phyloP scores from a whole-genome alignment of 2,797 vertebrate genomes.

The Pempheris klunzingeri region DNA sequence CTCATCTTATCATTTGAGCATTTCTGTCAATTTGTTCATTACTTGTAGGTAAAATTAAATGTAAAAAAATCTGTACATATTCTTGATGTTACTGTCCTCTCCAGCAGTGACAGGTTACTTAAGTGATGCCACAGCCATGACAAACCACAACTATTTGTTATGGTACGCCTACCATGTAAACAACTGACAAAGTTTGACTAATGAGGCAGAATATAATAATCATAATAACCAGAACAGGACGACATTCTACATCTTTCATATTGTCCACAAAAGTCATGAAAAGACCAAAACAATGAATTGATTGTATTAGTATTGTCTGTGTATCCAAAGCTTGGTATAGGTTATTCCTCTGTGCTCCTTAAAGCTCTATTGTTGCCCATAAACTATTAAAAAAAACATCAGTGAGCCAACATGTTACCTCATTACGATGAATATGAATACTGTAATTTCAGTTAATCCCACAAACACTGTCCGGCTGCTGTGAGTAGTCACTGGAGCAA shows the following conservation, averaged over 20 bases:
- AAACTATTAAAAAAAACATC: not conserved
- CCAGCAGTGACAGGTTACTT: no score
- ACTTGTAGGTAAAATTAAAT: slow-evolving; percentile 9
- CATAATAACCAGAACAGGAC: no score
- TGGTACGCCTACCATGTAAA: not conserved
- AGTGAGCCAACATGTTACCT: not conserved
- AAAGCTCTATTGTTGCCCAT: not conserved
- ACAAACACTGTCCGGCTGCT: not conserved
- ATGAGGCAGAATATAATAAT: no score
- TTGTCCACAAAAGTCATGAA: no score
- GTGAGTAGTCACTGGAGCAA: not conserved
- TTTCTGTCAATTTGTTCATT: not conserved
- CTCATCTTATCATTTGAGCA: not conserved
- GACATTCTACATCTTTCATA: no score
- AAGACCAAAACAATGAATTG: no score
- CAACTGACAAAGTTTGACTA: not conserved
- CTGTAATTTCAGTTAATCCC: not conserved
- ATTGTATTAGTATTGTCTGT: not conserved
- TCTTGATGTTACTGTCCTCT: not conserved
- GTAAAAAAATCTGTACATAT: not conserved
- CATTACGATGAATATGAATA: not conserved
- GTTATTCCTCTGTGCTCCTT: not conserved
- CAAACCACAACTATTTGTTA: not conserved
- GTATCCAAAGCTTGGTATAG: not conserved
- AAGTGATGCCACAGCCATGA: not conserved